Evolutionary conservation across 1,140 invertebrate genomes (phyloP), one percentile per base, ranked within the genome.

Genomic region (Ectropis grisescens): DNA sequence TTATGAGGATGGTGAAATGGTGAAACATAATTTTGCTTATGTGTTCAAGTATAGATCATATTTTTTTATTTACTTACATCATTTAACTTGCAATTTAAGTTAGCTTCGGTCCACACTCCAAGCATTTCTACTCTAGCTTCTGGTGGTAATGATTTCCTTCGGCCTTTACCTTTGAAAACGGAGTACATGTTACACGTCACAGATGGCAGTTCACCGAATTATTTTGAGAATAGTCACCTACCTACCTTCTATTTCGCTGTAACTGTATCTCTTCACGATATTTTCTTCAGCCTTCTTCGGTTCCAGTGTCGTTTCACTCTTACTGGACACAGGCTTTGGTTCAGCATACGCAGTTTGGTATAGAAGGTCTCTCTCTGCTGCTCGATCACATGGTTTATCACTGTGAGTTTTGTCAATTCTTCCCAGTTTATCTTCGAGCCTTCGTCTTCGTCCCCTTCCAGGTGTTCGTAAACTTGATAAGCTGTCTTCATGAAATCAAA

Each of bases 401-500:
- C 67, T 0, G 76, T 81, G 28, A 81, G 49, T 41, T 81, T 81
- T 0, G 76, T 74, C 13, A 89, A 57, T 46, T 87, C 83, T 14
- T 85, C 83, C 89, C 89, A 90, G 49, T 89, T 81, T 23, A 90
- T 86, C 52, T 85, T 84, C 1, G 81, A 71, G n/a, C 84, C 69
- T 10, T 84, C 82, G 7, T 83, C 82, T 9, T 85, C 81, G 13
- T 87, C 70, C 11, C 82, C 84, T 65, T 90, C 87, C 26, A 88
- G 78, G 58, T 84, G 86, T 26, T 88, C 86, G 37, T 88, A 84
- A 1, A 85, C 80, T 71, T 89, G 88, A 74, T 91, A 90, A 1
- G 89, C 88, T 6, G 87, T 89, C 60, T 86, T 85, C 82, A 91
- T 86, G 64, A 90, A 90, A 53, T 90, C 89, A 41, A 91, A 86